Evolutionary conservation across 53 echinoderm and acorn worm genomes (phyloP), one percentile per base, ranked within the genome.

Genomic region (Hippasteria phrygiana): DNA sequence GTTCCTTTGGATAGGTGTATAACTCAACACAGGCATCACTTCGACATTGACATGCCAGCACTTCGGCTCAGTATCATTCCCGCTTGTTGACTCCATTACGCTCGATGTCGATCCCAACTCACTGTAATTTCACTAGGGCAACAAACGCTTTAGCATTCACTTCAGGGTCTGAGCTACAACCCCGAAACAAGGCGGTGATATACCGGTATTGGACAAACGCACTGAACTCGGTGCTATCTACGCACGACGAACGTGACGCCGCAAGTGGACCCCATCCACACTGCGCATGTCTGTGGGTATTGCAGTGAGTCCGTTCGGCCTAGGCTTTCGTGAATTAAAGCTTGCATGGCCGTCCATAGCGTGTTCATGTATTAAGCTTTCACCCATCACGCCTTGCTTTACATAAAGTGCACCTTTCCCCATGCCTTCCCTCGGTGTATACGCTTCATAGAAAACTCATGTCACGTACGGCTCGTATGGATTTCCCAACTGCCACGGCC

Each of bases 1-100:
- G 67, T 56, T 43, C 45, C 54, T 45, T 20, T 88, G 83, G 34
- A 85, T 85, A 10, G 83, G 69, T 32, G 92, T 54, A 83, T 92
- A 92, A 35, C 76, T 54, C 69, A 92, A 8, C 63, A 92, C 29
- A 10, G n/a, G n/a, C n/a, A n/a, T n/a, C n/a, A n/a, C 17, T 0
- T 54, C 55, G 59, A 92, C 56, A 36, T 72, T 64, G 37, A 69
- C 70, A 6, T 69, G 20, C 48, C 12, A 34, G 28, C 75, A 75
- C 27, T n/a, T 47, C 3, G 5, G 48, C 16, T 75, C 43, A 4
- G 73, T 73, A 10, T 66, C 34, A 35, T 66, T 66, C 67, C n/a
- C n/a, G n/a, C n/a, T 33, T 66, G 32, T 66, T 66, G 22, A 22
- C n/a, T 24, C 26, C 20, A 22, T 24, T 59, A 6, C 3, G n/a